phyloP scores from a whole-genome alignment of 35 echinoderm and acorn worm species.

The Apostichopus japonicus region DNA sequence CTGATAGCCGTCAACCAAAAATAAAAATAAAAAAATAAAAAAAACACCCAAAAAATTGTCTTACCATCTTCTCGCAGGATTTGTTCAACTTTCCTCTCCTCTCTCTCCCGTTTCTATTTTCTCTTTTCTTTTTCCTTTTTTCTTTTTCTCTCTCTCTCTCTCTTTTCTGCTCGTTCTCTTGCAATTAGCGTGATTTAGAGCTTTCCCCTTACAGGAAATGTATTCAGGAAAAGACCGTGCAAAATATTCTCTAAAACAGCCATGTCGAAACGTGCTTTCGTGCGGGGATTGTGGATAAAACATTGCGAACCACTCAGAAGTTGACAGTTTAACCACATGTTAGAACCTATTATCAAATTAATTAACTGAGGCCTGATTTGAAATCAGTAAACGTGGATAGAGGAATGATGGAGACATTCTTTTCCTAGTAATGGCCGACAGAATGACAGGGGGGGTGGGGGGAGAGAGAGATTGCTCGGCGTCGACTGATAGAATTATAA shows the following conservation, averaged over 20 bases:
- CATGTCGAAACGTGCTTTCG: slow-evolving; percentile 24
- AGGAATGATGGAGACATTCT: slow-evolving; percentile 27
- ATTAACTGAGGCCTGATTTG: slow-evolving; percentile 51
- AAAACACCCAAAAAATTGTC: background rate
- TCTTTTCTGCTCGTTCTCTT: background rate
- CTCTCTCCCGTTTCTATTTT: background rate
- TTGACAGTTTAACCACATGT: slow-evolving; percentile 55
- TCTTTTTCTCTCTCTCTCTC: slow-evolving; percentile 6
- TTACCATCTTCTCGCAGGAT: background rate
- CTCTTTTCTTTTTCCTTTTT: background rate
- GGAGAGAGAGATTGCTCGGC: background rate
- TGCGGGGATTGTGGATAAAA: slow-evolving; percentile 18
- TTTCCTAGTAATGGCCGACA: slow-evolving; percentile 5
- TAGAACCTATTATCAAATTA: slow-evolving; percentile 56
- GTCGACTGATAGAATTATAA: background rate
- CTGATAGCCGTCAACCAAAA: background rate
- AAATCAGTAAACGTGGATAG: slow-evolving; percentile 27
- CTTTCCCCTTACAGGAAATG: slow-evolving; percentile 47
- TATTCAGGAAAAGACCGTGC: slow-evolving; percentile 31
- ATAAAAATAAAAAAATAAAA: background rate
- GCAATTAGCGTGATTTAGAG: slow-evolving; percentile 56
- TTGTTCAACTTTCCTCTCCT: background rate
- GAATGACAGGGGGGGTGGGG: background rate
- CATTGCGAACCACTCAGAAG: background rate
- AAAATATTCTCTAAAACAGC: slow-evolving; percentile 39